Conservation (phyloP, 2,113 vertebrate genomes). For the Egretta garzetta region DNA sequence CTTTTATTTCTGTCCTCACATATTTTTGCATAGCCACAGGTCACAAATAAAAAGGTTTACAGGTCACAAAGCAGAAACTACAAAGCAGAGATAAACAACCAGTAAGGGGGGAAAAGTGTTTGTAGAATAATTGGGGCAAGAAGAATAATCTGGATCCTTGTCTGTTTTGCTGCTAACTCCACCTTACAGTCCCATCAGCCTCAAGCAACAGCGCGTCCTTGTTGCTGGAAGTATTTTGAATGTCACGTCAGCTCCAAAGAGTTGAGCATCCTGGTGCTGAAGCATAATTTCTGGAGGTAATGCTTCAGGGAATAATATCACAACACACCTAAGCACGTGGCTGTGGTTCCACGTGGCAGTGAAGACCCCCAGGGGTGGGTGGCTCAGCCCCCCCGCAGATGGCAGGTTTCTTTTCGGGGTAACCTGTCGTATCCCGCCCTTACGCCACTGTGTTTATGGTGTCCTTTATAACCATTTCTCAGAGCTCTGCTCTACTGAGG, state of each 20-base stretch:
- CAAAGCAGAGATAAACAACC: background rate
- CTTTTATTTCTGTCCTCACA: conserved; percentile 39
- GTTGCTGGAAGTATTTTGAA: background rate
- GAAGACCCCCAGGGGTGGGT: background rate
- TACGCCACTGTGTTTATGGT: background rate
- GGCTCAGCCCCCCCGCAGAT: background rate
- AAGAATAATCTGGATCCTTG: background rate
- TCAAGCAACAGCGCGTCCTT: background rate
- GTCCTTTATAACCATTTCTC: background rate
- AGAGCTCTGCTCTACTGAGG: background rate
- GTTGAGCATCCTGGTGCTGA: background rate
- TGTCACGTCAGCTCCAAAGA: background rate
- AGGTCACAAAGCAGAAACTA: background rate
- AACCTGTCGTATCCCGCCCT: background rate
- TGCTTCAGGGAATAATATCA: background rate
- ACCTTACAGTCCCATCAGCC: background rate
- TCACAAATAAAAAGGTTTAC: background rate
- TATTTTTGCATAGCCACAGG: conserved; percentile 34
- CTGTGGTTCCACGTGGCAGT: background rate
- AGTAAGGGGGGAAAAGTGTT: background rate
- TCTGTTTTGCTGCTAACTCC: background rate
- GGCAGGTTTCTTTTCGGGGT: background rate
- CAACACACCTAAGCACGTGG: background rate
- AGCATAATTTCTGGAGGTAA: background rate
- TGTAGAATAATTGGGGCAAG: background rate